A percentile compares a stretch with the other conserved stretches of the same genome.
Evolutionary conservation across 2,113 vertebrate genomes (phyloP).

Genomic region (Microcebus lehilahytsara): DNA sequence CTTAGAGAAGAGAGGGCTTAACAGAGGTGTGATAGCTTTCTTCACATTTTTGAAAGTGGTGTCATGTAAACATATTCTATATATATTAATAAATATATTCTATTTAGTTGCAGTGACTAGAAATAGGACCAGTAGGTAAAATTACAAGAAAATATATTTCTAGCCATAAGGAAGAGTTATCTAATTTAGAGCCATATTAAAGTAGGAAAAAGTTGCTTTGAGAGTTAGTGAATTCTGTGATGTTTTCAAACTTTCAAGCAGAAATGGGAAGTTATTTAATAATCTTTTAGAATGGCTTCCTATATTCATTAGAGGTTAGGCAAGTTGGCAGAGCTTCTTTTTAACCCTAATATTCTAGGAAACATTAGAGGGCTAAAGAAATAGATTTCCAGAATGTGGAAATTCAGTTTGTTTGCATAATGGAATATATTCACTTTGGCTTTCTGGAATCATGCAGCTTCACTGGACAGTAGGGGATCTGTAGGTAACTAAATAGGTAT

Average conservation of each 20-base stretch:
- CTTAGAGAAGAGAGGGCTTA: neutral
- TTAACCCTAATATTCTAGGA: neutral
- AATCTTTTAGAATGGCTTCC: neutral
- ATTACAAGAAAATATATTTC: neutral
- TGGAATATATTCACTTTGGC: neutral
- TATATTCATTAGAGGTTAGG: neutral
- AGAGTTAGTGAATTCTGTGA: neutral
- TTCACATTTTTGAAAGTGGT: neutral
- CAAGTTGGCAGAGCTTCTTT: neutral
- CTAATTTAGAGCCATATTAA: neutral
- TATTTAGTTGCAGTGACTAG: neutral
- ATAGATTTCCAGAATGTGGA: neutral
- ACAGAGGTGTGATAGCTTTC: neutral
- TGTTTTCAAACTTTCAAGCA: neutral
- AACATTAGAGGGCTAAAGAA: neutral
- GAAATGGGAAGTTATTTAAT: neutral
- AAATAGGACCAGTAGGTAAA: neutral
- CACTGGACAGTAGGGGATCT: neutral
- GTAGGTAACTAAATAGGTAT: neutral
- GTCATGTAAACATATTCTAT: neutral
- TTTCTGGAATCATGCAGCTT: neutral
- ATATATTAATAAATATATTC: neutral
- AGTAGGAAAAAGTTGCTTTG: neutral
- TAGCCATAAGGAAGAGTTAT: neutral
- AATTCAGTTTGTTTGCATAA: neutral